Evolutionary conservation across 2,888 invertebrate species (phyloP), one percentile per base, ranked within the genome.

Genomic region (Tetheella fluctuosa): DNA sequence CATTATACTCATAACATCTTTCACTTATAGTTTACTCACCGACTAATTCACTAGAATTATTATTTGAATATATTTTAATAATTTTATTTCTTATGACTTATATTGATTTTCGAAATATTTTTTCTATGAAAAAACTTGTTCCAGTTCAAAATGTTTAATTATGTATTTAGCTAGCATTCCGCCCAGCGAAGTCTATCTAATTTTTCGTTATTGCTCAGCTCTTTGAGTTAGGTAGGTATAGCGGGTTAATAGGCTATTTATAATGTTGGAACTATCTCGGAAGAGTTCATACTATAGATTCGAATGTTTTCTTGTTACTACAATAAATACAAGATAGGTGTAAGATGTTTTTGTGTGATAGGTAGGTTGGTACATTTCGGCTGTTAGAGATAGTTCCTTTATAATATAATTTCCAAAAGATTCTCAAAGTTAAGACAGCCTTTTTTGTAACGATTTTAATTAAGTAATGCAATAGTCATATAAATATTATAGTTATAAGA

Each of bases 1-100:
- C 80, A 90, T 91, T 90, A 90, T 91, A 91, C 84, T 93, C 89
- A 84, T 92, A 93, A 93, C 92, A 93, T 92, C 85, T 85, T 87
- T 84, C 76, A 80, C 90, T 91, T 91, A 90, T 73, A 85, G 79
- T 74, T 87, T 89, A 91, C 85, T 90, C 90, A 88, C 88, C 83
- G 86, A 79, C 92, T 92, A 91, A 87, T 88, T 90, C 80, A 82
- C 92, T 92, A 92, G 86, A 89, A 85, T 89, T 88, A 87, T 90
- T 89, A 90, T 90, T 91, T 88, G 90, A 90, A 89, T 88, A 55
- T 55, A 86, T 84, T 89, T 88, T 84, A 88, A 86, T 89, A 87
- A 88, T 89, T 87, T 89, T 85, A 48, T 48, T 48, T 48, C 48
- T 48, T 85, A 88, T 89, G 85, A 88, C 83, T n/a, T n/a, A n/a